Evolutionary conservation across 1,140 invertebrate genomes (phyloP).

Genomic region (Neodiprion virginianus): DNA sequence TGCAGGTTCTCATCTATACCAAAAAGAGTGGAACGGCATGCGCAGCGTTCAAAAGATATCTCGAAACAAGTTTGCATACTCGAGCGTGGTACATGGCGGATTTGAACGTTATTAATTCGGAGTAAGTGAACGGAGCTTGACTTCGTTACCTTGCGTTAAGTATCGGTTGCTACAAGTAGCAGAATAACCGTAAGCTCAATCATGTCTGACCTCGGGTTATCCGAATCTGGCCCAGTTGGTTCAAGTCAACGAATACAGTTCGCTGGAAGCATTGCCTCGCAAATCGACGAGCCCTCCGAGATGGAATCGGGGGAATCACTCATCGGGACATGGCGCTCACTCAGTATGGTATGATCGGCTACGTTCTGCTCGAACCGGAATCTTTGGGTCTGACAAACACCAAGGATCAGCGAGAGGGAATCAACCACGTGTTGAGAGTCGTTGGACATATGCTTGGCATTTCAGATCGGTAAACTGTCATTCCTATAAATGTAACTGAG

Average conservation of each 20-base stretch:
- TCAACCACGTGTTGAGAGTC: conserved; percentile 81
- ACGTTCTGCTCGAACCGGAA: conserved; percentile 67
- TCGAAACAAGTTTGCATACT: conserved; percentile 68
- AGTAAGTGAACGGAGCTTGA: conserved; percentile 50
- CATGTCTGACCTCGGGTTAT: not conserved
- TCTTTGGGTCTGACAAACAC: conserved; percentile 65
- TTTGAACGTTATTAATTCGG: conserved; percentile 57
- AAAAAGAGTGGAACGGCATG: conserved; percentile 65
- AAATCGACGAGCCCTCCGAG: conserved; percentile 47
- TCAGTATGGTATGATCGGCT: conserved; percentile 83
- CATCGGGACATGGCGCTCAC: conserved; percentile 84
- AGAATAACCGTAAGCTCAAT: not conserved
- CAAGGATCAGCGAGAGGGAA: conserved; percentile 66
- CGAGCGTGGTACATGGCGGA: conserved; percentile 70
- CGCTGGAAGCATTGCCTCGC: conserved; percentile 67
- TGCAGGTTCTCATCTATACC: conserved; percentile 67
- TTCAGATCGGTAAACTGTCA: conserved; percentile 67
- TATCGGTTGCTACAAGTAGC: not conserved
- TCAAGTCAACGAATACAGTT: conserved; percentile 67
- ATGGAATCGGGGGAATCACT: conserved; percentile 49
- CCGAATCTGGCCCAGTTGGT: conserved; percentile 36
- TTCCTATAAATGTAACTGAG: no score
- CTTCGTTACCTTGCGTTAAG: not conserved
- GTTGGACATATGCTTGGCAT: conserved; percentile 80
- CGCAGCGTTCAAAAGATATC: conserved; percentile 75